phyloP scores from a whole-genome alignment of 2,888 invertebrate species.

The Lamellibrachia satsuma region DNA sequence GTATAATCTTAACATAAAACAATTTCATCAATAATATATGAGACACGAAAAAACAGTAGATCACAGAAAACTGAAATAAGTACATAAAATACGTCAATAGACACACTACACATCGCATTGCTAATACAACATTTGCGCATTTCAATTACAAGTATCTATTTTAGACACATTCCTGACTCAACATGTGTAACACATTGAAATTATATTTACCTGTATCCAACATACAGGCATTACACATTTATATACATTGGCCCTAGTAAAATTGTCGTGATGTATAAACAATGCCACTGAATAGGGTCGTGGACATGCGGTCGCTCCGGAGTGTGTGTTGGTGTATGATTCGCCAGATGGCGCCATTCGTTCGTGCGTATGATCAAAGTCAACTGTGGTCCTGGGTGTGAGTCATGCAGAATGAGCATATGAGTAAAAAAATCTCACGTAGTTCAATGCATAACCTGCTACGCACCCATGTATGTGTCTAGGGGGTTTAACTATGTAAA shows the following conservation, averaged over 20 bases:
- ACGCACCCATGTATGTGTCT: neutral
- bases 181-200: neutral
- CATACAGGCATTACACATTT: no score
- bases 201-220: neutral
- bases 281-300: no score
- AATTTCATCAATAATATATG: neutral
- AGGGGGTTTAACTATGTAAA: neutral
- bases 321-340: neutral
- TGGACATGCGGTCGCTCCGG: no score
- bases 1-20: neutral
- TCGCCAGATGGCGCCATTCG: neutral
- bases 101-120: no score
- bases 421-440: neutral
- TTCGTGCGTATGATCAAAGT: neutral
- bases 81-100: neutral
- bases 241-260: no score
- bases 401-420: neutral
- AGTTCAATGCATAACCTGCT: neutral
- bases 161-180: neutral
- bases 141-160: no score
- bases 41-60: neutral
- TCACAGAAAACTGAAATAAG: neutral
- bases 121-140: no score
- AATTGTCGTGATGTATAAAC: neutral
- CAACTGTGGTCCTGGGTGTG: neutral